Percentiles rank a stretch among this genome's conserved stretches.
phyloP scores from a whole-genome alignment of 2,113 vertebrate genomes.

The Neomonachus schauinslandi region DNA sequence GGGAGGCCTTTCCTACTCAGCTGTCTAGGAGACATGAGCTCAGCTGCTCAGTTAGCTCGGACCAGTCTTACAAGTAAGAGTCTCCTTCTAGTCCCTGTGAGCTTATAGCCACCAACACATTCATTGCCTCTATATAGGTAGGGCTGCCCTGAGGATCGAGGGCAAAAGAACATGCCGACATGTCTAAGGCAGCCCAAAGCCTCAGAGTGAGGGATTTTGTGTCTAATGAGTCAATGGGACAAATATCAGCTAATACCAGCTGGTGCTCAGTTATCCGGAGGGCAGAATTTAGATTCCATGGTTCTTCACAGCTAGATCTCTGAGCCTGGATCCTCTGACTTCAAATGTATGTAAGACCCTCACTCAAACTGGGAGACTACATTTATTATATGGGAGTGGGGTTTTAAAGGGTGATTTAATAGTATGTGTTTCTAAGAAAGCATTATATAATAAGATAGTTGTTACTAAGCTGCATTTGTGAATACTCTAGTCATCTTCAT shows the following conservation, averaged over 20 bases:
- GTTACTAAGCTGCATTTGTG: neutral
- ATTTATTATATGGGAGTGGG: neutral
- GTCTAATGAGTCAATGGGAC: neutral
- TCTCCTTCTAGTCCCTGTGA: neutral
- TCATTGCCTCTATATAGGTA: fast-evolving
- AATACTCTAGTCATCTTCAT: neutral
- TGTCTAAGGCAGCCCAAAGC: neutral
- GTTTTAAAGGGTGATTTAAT: neutral
- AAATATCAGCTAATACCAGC: neutral
- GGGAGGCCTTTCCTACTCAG: neutral
- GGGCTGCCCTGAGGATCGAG: neutral
- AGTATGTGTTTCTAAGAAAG: neutral
- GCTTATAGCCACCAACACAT: neutral
- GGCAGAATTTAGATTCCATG: no score
- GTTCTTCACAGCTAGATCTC: neutral
- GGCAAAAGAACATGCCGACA: neutral
- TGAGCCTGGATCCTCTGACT: neutral
- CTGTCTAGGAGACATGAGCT: neutral
- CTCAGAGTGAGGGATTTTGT: neutral
- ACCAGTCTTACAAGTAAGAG: neutral
- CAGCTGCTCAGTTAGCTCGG: neutral
- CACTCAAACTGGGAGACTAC: neutral
- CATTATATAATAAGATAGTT: neutral
- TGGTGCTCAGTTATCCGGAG: neutral
- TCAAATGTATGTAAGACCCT: neutral